Evolutionary conservation across 1,140 invertebrate genomes (phyloP).

Genomic region (Aphelenchoides fujianensis): DNA sequence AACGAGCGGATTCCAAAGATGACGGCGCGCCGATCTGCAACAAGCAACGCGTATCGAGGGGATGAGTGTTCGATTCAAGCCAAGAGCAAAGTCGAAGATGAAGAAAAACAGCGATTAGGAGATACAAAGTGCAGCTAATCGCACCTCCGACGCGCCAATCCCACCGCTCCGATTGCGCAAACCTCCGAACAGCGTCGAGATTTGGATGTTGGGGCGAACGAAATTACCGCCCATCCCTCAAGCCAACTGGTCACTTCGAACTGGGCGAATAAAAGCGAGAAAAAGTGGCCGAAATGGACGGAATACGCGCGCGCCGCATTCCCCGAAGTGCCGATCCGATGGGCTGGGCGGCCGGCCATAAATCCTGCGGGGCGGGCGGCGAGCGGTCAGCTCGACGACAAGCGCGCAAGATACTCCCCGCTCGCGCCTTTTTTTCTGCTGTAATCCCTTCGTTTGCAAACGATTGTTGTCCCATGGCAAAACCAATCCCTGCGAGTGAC

Average conservation of each 20-base stretch:
- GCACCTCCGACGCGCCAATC: background rate
- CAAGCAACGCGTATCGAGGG: no score
- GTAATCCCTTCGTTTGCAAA: background rate
- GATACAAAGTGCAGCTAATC: background rate
- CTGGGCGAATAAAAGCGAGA: no score
- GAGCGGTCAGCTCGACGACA: background rate
- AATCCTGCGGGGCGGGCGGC: background rate
- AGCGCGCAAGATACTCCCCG: no score
- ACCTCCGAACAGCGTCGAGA: no score
- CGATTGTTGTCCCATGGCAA: no score
- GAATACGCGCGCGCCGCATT: background rate
- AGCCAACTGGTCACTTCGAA: conserved; percentile 1
- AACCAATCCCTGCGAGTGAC: no score
- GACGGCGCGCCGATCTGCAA: background rate
- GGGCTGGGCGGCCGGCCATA: background rate
- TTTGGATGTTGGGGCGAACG: no score
- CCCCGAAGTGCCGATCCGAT: background rate
- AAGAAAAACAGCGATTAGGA: background rate
- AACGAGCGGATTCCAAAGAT: background rate
- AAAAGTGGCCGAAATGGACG: background rate
- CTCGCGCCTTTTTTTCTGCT: no score
- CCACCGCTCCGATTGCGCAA: background rate
- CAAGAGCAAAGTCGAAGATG: background rate
- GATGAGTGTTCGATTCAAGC: background rate
- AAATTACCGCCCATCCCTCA: background rate